Percentiles rank a stretch among this genome's conserved stretches.
These are phyloP conservation scores for Neolamprologus variostigma DNA, from an alignment of 2,113 vertebrate genomes.

Conservation along the genomic window DNA sequence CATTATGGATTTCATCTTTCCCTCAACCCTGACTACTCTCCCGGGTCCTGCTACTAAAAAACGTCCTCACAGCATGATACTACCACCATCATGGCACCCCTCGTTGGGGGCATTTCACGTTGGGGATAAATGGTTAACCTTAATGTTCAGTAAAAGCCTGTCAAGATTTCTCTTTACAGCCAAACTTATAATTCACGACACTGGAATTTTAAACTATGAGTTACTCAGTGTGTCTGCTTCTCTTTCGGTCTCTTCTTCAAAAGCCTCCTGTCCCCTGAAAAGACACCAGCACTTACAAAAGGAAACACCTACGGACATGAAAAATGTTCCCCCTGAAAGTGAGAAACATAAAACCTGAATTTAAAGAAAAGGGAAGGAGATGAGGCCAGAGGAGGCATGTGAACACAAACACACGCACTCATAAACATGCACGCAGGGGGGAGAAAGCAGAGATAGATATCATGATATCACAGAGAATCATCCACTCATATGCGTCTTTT, in stretches of 20 bases:
- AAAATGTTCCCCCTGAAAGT: constrained; percentile 56
- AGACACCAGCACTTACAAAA: not conserved
- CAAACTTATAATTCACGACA: not conserved
- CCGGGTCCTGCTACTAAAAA: not conserved
- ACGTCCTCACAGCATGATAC: not conserved
- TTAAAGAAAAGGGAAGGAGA: constrained; percentile 27
- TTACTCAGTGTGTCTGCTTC: not conserved
- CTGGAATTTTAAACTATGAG: not conserved
- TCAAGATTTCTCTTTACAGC: not conserved
- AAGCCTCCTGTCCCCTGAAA: not conserved
- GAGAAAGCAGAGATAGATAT: not conserved
- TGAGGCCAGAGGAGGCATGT: not conserved
- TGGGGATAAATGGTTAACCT: not conserved
- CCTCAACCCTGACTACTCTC: not conserved
- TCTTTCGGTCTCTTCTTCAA: not conserved
- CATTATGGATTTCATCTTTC: not conserved
- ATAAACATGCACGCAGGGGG: not conserved
- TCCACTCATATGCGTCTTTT: not conserved
- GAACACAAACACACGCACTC: not conserved
- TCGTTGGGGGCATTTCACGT: not conserved
- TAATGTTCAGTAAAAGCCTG: not conserved
- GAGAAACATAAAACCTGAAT: constrained; percentile 42
- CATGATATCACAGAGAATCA: not conserved
- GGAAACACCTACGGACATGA: not conserved
- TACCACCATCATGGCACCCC: not conserved